phyloP scores from a whole-genome alignment of 2,113 vertebrate species.

The Ibidorhyncha struthersii region DNA sequence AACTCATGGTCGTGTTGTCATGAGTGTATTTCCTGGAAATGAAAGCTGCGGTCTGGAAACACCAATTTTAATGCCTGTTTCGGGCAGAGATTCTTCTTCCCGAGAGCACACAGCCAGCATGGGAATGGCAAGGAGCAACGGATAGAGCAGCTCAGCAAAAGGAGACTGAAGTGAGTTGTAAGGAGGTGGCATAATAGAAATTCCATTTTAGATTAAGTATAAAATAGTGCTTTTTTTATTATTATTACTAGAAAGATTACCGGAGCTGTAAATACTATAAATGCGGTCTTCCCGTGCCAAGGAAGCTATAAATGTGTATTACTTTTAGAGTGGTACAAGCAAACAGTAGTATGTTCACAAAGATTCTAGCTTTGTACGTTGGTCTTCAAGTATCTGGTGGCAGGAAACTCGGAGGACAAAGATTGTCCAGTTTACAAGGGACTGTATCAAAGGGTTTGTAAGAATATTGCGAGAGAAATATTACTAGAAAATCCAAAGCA shows the following conservation, averaged over 20 bases:
- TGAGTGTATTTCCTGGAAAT: neutral
- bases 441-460: neutral
- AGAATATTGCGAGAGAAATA: neutral
- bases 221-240: neutral
- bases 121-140: neutral
- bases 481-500: slow-evolving; percentile 1
- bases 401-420: neutral
- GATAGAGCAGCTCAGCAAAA: neutral
- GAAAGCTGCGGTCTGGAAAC: neutral
- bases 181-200: neutral
- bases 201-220: neutral
- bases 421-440: neutral
- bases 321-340: neutral
- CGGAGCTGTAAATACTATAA: slow-evolving; percentile 21
- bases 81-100: neutral
- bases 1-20: neutral
- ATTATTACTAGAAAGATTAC: neutral
- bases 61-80: neutral
- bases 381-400: neutral
- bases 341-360: neutral
- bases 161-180: neutral
- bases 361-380: slow-evolving; percentile 1
- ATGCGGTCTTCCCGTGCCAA: neutral
- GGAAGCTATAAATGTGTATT: neutral
- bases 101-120: neutral